Evolutionary conservation across 1,140 invertebrate genomes (phyloP).

Genomic region (Triops longicaudatus): DNA sequence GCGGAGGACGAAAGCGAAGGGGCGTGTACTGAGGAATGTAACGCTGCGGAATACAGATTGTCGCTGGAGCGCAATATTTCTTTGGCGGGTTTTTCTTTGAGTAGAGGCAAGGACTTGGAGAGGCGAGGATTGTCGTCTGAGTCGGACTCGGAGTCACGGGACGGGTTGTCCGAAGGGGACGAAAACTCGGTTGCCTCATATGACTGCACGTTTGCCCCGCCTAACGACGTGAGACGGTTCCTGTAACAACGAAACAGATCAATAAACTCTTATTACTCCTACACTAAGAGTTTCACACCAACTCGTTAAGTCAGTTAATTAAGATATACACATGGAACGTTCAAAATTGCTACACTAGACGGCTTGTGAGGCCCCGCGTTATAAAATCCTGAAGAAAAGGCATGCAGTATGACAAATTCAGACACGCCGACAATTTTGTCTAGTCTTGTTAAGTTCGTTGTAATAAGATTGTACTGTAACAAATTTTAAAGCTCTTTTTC

Average conservation of each 20-base stretch:
- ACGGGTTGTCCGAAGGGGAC: neutral
- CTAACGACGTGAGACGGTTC: neutral
- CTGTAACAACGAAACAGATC: neutral
- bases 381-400: too few species aligned
- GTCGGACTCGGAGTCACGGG: neutral
- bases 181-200: neutral
- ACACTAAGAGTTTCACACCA: neutral
- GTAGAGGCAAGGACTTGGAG: neutral
- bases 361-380: too few species aligned
- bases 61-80: neutral
- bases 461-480: too few species aligned
- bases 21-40: constrained; percentile 18
- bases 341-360: too few species aligned
- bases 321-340: too few species aligned
- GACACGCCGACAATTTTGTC: too few species aligned
- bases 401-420: too few species aligned
- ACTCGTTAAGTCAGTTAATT: too few species aligned
- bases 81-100: neutral
- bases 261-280: neutral
- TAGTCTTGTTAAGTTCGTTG: too few species aligned
- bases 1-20: constrained; percentile 16
- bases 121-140: neutral
- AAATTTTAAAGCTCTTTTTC: too few species aligned
- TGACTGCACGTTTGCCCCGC: neutral
- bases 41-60: constrained; percentile 24